phyloP scores from a whole-genome alignment of 2,113 vertebrate genomes.

The Anser brachyrhynchus region DNA sequence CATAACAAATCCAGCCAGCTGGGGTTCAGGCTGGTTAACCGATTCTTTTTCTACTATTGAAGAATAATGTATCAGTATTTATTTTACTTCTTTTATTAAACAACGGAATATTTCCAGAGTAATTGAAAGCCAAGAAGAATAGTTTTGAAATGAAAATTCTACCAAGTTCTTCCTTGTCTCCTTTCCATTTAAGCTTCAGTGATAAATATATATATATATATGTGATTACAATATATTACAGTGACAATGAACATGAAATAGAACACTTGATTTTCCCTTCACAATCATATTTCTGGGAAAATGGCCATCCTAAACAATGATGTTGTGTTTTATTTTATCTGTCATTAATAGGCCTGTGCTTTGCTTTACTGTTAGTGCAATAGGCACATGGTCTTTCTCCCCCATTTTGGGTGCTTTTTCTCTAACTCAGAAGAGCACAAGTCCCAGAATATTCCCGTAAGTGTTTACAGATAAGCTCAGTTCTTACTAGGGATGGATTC shows the following conservation, averaged over 20 bases:
- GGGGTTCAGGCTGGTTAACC: background rate
- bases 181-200: background rate
- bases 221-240: background rate
- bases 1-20: background rate
- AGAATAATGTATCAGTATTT: background rate
- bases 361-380: background rate
- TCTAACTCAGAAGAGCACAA: fast-evolving
- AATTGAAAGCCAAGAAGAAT: background rate
- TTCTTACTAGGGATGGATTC: background rate
- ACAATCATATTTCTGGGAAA: background rate
- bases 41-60: background rate
- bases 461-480: background rate
- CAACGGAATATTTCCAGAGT: background rate
- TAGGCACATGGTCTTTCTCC: background rate
- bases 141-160: background rate
- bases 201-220: background rate
- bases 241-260: background rate
- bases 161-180: background rate
- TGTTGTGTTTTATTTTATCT: background rate
- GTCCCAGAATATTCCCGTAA: background rate
- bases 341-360: background rate
- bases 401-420: background rate
- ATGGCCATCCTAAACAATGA: background rate
- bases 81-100: background rate
- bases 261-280: background rate